phyloP scores from a whole-genome alignment of 2,797 vertebrate species.

The Sylvilagus floridanus region DNA sequence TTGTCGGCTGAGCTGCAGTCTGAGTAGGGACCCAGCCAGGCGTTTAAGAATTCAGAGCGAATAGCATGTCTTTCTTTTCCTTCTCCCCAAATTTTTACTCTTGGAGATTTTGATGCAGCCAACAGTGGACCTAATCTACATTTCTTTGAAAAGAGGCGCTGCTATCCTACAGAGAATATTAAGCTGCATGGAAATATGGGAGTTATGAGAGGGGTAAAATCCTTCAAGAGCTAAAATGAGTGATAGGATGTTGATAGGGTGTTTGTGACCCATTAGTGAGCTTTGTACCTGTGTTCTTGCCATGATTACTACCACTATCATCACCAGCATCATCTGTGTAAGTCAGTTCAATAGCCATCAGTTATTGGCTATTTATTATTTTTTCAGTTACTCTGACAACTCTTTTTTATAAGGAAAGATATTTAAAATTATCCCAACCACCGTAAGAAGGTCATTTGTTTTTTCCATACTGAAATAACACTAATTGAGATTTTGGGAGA shows the following conservation, averaged over 20 bases:
- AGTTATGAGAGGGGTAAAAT: neutral
- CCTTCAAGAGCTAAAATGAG: neutral
- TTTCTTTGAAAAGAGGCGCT: slow-evolving; percentile 67
- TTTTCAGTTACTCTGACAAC: slow-evolving; percentile 36
- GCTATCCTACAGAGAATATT: neutral
- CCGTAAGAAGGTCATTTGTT: slow-evolving; percentile 26
- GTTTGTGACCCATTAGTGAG: slow-evolving; percentile 9
- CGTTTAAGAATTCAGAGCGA: slow-evolving; percentile 24
- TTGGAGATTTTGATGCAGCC: neutral
- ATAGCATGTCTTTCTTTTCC: neutral
- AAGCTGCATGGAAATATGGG: slow-evolving; percentile 27
- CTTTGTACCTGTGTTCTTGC: neutral
- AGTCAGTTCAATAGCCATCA: neutral
- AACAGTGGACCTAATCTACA: slow-evolving; percentile 24
- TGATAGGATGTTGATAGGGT: neutral
- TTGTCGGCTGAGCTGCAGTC: slow-evolving; percentile 19
- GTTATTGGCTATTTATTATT: slow-evolving; percentile 14
- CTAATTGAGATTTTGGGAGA: slow-evolving; percentile 6
- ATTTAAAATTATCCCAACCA: neutral
- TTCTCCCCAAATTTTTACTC: neutral
- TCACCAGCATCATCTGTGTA: neutral
- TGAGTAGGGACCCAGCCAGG: neutral
- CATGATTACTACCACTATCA: neutral
- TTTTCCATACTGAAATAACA: neutral
- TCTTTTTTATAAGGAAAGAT: slow-evolving; percentile 5